Evolutionary conservation across 2,797 vertebrate species (phyloP).

Genomic region (Sebastes trivittatus): DNA sequence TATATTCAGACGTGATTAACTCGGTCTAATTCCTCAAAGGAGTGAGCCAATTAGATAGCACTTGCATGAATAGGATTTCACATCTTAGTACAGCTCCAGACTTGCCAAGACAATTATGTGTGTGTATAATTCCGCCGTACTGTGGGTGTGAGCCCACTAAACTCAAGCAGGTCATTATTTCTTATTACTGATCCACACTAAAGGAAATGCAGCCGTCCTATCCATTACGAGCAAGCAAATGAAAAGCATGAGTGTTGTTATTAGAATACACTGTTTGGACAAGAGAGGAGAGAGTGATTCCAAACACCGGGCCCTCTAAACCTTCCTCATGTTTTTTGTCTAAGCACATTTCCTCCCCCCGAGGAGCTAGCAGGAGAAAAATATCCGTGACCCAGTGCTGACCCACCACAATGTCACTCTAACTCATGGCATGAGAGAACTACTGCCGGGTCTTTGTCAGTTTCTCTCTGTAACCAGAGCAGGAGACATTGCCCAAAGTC

Average conservation of each 20-base stretch:
- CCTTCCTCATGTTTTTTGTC: slow-evolving; percentile 59
- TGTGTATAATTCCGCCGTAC: slow-evolving; percentile 64
- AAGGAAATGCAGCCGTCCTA: slow-evolving; percentile 48
- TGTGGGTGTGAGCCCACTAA: slow-evolving; percentile 61
- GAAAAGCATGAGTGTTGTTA: slow-evolving; percentile 41
- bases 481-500: slow-evolving; percentile 77
- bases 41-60: slow-evolving; percentile 82
- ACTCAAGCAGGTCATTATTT: slow-evolving; percentile 72
- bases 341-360: slow-evolving; percentile 25
- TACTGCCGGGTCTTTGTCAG: slow-evolving; percentile 78
- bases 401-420: slow-evolving; percentile 79
- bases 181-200: slow-evolving; percentile 61
- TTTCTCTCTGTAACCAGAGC: slow-evolving; percentile 79
- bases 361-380: slow-evolving; percentile 59
- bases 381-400: slow-evolving; percentile 76
- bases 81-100: slow-evolving; percentile 68
- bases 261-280: slow-evolving; percentile 67
- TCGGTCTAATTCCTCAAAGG: slow-evolving; percentile 85
- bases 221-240: slow-evolving; percentile 44
- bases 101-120: slow-evolving; percentile 73
- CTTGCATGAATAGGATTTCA: slow-evolving; percentile 80
- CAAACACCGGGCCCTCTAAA: slow-evolving; percentile 52
- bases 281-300: slow-evolving; percentile 36
- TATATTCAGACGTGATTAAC: slow-evolving; percentile 85
- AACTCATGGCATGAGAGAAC: slow-evolving; percentile 72